Evolutionary conservation across 2,797 vertebrate species (phyloP), one percentile per base, ranked within the genome.

Genomic region (Pachyuromys duprasi): DNA sequence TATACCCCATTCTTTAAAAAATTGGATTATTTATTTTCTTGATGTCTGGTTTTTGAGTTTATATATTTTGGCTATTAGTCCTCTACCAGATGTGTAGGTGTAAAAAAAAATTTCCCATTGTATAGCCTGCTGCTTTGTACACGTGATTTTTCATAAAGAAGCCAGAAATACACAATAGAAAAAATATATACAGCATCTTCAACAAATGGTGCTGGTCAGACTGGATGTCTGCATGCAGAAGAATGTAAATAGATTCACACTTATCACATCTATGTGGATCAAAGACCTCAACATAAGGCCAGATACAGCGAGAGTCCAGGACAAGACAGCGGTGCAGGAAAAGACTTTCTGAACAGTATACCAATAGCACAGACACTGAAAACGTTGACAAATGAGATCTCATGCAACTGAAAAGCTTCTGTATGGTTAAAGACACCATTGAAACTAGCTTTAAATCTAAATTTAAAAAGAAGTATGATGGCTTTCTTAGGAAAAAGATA

Each of bases 381-480:
- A 84, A 67, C 31, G 5, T 49, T n/a, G 49, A 84, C 20, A 49
- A 67, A 84, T 24, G 31, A 33, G 42, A 84, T 42, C 11, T 15
- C 42, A 49, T n/a, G 63, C 49, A 67, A 49, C 63, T n/a, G 12
- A 26, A 69, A n/a, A 53, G 31, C 31, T 65, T 83, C 62, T 86
- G 12, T 26, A 45, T 8, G 33, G 12, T 20, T n/a, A 69, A 69
- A 20, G 63, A 53, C 12, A n/a, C 42, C 63, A 67, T 24, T 31
- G n/a, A 69, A 86, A 69, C 78, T 92, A 15, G 31, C 60, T 84
- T 94, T 72, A n/a, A 31, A 57, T 75, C 62, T 72, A 94, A 93
- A 86, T 33, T 87, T 18, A 70, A 93, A 87, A 94, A 53, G 31
- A 88, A 7, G 57, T 57, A 20, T 83, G 53, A 97, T 57, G 76